Evolutionary conservation across 2,888 invertebrate species (phyloP).

Genomic region (Bembecia ichneumoniformis): DNA sequence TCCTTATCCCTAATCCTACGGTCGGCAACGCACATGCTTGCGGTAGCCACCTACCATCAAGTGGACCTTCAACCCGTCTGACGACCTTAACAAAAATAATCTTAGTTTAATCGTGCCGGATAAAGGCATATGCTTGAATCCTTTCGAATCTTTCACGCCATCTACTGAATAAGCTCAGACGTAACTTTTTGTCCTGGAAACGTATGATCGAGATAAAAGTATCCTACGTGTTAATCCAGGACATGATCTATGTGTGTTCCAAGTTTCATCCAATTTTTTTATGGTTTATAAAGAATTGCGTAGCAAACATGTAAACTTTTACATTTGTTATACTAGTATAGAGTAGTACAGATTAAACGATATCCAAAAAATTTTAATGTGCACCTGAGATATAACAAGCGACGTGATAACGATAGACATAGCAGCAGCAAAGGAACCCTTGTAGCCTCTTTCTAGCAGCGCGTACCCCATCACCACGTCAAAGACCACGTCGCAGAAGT

Average conservation of each 20-base stretch:
- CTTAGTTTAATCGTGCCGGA: too few species aligned
- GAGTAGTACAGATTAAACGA: not conserved
- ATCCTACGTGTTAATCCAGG: not conserved
- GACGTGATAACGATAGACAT: conserved; percentile 81
- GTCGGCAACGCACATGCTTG: too few species aligned
- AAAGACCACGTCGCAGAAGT: conserved; percentile 93
- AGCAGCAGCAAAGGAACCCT: conserved; percentile 77
- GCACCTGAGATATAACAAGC: conserved; percentile 80
- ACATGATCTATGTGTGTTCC: too few species aligned
- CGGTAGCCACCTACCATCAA: too few species aligned
- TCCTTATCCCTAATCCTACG: too few species aligned
- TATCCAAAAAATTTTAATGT: not conserved
- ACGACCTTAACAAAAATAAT: too few species aligned
- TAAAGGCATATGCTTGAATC: too few species aligned
- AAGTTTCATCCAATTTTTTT: not conserved
- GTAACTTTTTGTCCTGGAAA: too few species aligned
- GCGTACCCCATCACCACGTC: conserved; percentile 90
- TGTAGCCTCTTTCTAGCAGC: conserved; percentile 77
- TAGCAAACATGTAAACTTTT: not conserved
- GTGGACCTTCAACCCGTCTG: too few species aligned
- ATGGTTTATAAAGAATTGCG: too few species aligned
- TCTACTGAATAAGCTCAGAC: too few species aligned
- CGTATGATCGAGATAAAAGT: not conserved
- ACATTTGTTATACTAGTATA: not conserved
- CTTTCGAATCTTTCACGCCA: too few species aligned